Conservation (phyloP, 2,113 vertebrate genomes). For the Isurus oxyrinchus region DNA sequence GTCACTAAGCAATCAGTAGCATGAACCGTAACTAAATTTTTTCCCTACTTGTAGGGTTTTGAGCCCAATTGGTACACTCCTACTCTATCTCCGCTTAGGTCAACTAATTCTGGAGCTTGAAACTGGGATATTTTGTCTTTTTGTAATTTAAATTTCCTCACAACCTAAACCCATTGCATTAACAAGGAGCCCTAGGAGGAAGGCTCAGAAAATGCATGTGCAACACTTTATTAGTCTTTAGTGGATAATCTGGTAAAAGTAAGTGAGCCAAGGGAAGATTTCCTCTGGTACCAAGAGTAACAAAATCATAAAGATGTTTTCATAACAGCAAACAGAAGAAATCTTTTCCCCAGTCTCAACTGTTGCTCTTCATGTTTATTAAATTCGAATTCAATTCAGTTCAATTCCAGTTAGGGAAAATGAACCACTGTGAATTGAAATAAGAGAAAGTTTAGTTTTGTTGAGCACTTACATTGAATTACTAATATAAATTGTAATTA, state of each 20-base stretch:
- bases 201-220: background rate
- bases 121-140: background rate
- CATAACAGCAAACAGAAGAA: background rate
- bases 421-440: background rate
- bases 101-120: background rate
- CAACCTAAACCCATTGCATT: background rate
- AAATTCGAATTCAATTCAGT: background rate
- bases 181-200: background rate
- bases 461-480: background rate
- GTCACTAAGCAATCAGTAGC: background rate
- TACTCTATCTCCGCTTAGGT: background rate
- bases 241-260: background rate
- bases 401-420: background rate
- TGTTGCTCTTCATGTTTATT: background rate
- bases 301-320: background rate
- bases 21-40: background rate
- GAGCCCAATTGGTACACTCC: background rate
- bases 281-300: background rate
- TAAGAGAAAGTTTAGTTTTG: background rate
- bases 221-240: background rate
- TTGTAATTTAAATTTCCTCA: background rate
- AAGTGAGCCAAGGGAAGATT: background rate
- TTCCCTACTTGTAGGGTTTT: background rate
- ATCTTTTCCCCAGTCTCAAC: background rate
- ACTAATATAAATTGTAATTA: constrained; percentile 10